Base-by-base conservation (phyloP, 2,113 vertebrate genomes). In the Felis chaus region DNA sequence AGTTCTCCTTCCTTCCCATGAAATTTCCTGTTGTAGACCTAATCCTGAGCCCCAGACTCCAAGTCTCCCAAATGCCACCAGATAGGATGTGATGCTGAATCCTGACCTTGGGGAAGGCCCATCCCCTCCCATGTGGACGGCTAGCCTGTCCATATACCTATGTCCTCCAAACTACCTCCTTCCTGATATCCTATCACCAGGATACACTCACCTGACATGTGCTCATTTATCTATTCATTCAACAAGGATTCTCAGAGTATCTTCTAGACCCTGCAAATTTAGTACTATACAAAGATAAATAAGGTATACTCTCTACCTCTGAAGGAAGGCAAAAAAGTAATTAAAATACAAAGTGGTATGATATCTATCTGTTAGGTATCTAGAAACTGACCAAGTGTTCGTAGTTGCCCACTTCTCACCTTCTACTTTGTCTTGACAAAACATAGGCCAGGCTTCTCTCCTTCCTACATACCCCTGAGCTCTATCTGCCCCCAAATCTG, bases 271-370 rank as follows among this genome's bases (percentile, higher is more conserved):
- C 66, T 78, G 14, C 25, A 92, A 71, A 31, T 71, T 21, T 4
- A 48, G 31, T 21, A 82, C 33, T 61, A 27, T 7, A 41, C 4
- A 39, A 89, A 86, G 14, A 84, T 53, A 80, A 69, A 57, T 45
- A 91, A 83, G 14, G 4, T 61, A 53, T 69, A 9, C 8, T 76
- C 1, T 66, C 73, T 29, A 45, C 7, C 55, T 91, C 74, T 79
- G 12, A 97, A 91, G 45, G 33, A 90, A 96, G 39, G 73, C 21
- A 94, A 14, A 85, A 13, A 95, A 73, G 78, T 27, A 73, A 66
- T 45, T 61, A 61, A 91, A 93, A 61, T 1, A 79, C 10, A 14
- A 57, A 71, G 19, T n/a, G 36, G 3, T 21, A 48, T 39, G 29
- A 27, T 71, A 69, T 7, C 18, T 78, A 65, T 6, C 19, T 41